Conservation (phyloP, 1,140 invertebrate genomes). For the Galleria mellonella region DNA sequence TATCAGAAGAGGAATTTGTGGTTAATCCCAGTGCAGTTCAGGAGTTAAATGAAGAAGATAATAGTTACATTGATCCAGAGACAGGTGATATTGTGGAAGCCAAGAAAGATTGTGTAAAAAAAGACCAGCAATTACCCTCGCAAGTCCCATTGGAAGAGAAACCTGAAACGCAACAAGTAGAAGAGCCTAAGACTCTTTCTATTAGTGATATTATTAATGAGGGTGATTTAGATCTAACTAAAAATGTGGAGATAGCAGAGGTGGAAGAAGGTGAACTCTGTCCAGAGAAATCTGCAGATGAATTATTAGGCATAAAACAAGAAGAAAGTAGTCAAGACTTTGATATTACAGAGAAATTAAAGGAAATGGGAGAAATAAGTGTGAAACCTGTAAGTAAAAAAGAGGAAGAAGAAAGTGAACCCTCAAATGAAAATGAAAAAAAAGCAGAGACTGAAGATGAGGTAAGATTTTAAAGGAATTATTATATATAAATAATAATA, state of each 20-base stretch:
- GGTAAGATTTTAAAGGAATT: slow-evolving; percentile 16
- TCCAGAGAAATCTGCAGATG: slow-evolving; percentile 54
- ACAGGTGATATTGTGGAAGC: slow-evolving; percentile 65
- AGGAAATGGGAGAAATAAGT: slow-evolving; percentile 76
- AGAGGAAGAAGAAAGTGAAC: slow-evolving; percentile 13
- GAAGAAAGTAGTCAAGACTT: slow-evolving; percentile 57
- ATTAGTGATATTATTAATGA: slow-evolving; percentile 71
- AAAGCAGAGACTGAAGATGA: slow-evolving; percentile 29
- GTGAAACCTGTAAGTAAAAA: slow-evolving; percentile 47
- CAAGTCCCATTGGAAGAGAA: slow-evolving; percentile 5
- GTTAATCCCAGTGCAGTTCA: slow-evolving; percentile 66
- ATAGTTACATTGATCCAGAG: slow-evolving; percentile 72
- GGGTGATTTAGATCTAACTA: slow-evolving; percentile 59
- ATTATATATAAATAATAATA: too few species aligned
- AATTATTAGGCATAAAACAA: slow-evolving; percentile 51
- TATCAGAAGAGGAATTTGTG: slow-evolving; percentile 67
- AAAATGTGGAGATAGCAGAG: slow-evolving; percentile 69
- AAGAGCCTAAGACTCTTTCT: slow-evolving; percentile 57
- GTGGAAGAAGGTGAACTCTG: slow-evolving; percentile 64
- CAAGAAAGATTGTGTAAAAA: slow-evolving; percentile 16
- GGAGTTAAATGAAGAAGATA: slow-evolving; percentile 65
- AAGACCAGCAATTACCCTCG: neutral
- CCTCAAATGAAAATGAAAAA: slow-evolving; percentile 24
- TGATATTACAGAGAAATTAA: slow-evolving; percentile 75
- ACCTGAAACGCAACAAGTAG: slow-evolving; percentile 14